Evolutionary conservation across 2,113 vertebrate species (phyloP), one percentile per base, ranked within the genome.

Genomic region (Coptodon rendalli): DNA sequence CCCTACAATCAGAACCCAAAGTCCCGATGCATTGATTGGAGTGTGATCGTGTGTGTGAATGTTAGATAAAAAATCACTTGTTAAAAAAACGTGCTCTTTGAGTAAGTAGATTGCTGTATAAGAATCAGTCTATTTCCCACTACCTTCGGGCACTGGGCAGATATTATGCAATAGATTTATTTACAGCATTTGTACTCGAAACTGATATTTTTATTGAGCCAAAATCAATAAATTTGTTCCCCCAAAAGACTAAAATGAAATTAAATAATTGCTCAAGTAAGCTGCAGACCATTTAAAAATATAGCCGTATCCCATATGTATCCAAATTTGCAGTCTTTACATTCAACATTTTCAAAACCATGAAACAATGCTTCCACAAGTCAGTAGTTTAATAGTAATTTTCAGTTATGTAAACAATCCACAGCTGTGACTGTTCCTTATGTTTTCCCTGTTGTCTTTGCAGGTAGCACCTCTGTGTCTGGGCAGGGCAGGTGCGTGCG

Each of bases 381-480:
- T 34, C 45, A 78, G 11, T 19, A 38, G 19, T 68, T 68, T 38
- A 38, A 68, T 68, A 78, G 4, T 78, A 31, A 52, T 52, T 78
- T 78, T 78, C 6, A 78, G 27, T 52, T 9, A 9, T 78, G 34
- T 61, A 45, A 68, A 17, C 19, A 8, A 34, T 86, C n/a, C 56
- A 38, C 6, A 78, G 12, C 61, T 83, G 34, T 61, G 29, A 29
- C 45, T 61, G n/a, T 57, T 7, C 34, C 16, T 27, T 14, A 6
- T 45, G 11, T 36, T 31, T 83, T 50, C 11, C 31, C 17, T 78
- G 4, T 27, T 19, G 83, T 24, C 81, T 52, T 13, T 85, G 12
- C 91, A 99, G 99, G 98, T 99, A 90, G 98, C 98, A 80, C 97
- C 99, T 5, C 93, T 99, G 90, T 99, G 98, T 92, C 96, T 99